Conservation (phyloP, 2,888 invertebrate genomes). For the Drosophila differens region DNA sequence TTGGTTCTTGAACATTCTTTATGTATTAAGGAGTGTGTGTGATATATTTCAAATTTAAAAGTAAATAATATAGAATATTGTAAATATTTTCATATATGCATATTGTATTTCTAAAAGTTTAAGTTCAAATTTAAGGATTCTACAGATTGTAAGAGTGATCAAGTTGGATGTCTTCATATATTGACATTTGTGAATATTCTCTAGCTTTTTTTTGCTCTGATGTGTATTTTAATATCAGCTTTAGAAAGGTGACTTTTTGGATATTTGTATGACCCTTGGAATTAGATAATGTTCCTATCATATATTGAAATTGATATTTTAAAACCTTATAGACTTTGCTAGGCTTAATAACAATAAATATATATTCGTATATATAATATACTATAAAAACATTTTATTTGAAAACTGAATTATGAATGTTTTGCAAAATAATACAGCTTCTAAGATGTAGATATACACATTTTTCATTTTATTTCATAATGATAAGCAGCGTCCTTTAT, state of each 20-base stretch:
- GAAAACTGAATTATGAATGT: background rate
- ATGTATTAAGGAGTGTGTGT: background rate
- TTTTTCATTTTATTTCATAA: background rate
- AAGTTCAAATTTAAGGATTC: background rate
- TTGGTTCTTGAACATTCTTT: constrained; percentile 31
- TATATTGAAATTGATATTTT: background rate
- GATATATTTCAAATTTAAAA: background rate
- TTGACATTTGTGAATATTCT: background rate
- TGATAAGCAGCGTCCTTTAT: background rate
- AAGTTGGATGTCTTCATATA: background rate
- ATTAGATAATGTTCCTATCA: background rate
- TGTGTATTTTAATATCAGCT: background rate
- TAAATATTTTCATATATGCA: background rate
- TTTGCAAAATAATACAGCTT: background rate
- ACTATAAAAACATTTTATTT: background rate
- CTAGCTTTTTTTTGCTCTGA: background rate
- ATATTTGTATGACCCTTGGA: background rate
- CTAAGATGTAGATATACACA: background rate
- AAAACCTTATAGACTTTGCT: background rate
- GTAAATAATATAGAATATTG: background rate
- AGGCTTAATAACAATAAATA: background rate
- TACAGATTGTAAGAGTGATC: background rate
- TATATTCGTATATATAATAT: background rate
- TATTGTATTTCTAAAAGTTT: background rate
- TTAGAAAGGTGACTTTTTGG: background rate